Evolutionary conservation across 1,140 invertebrate species (phyloP).

Genomic region (Schlechtendalia chinensis): DNA sequence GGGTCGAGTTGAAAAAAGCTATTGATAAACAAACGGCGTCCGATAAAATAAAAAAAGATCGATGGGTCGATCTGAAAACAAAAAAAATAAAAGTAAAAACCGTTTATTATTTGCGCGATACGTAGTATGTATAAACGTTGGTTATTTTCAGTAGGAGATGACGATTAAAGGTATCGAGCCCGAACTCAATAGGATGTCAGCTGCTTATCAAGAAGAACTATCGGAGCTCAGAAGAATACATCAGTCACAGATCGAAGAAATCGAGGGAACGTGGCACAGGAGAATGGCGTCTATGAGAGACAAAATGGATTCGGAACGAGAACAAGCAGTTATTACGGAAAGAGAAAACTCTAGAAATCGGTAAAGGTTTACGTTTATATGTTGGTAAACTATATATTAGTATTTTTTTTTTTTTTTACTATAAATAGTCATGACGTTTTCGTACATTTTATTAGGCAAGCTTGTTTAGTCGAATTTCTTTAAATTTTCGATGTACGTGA

Average conservation of each 20-base stretch:
- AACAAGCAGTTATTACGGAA: conserved; percentile 60
- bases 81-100: conserved; percentile 66
- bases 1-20: conserved; percentile 64
- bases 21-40: conserved; percentile 66
- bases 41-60: conserved; percentile 66
- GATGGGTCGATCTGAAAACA: conserved; percentile 69
- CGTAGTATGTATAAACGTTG: no score
- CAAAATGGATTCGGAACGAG: conserved; percentile 59
- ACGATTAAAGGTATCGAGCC: conserved; percentile 73
- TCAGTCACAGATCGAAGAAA: conserved; percentile 62
- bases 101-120: background rate
- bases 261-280: conserved; percentile 60
- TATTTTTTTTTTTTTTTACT: no score
- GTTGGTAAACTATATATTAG: no score
- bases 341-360: conserved; percentile 53
- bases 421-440: no score
- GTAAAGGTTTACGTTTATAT: background rate
- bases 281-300: conserved; percentile 58
- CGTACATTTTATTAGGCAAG: no score
- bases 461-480: no score
- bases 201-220: conserved; percentile 63
- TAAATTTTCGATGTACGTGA: no score
- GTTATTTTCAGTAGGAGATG: conserved; percentile 60
- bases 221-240: conserved; percentile 62
- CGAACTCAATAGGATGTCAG: conserved; percentile 67